A percentile compares a stretch with the other conserved stretches of the same genome.
Evolutionary conservation across 2,113 vertebrate genomes (phyloP).

Genomic region (Prietella phreatophila): DNA sequence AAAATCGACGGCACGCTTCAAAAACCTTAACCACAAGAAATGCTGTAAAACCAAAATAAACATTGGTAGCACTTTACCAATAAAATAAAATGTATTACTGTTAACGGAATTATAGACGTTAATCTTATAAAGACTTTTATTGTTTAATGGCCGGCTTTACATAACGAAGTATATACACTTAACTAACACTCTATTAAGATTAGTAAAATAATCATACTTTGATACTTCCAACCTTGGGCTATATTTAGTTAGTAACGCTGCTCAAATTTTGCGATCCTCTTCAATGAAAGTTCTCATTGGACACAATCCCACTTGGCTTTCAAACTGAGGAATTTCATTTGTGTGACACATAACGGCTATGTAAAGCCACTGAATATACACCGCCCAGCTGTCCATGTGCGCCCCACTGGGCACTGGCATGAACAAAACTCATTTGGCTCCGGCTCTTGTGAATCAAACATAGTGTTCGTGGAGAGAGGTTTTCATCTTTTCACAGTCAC

Average conservation of each 20-base stretch:
- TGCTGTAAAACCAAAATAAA: neutral
- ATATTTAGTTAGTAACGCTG: slow-evolving; percentile 6
- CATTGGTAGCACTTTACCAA: neutral
- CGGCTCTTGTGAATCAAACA: slow-evolving; percentile 52
- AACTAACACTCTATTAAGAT: neutral
- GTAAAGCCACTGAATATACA: slow-evolving; percentile 61
- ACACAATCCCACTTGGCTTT: slow-evolving; percentile 38
- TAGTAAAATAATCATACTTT: neutral
- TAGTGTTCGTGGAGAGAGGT: slow-evolving; percentile 58
- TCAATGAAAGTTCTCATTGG: slow-evolving; percentile 34
- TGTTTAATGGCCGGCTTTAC: neutral
- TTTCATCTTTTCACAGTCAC: slow-evolving; percentile 69
- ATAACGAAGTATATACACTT: neutral
- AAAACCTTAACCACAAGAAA: neutral
- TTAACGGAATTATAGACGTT: neutral
- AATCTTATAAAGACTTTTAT: neutral
- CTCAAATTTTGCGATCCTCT: slow-evolving; percentile 18
- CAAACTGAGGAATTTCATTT: slow-evolving; percentile 37
- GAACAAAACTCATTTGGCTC: slow-evolving; percentile 57
- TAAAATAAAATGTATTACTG: neutral
- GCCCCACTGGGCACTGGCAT: slow-evolving; percentile 60
- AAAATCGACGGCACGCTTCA: neutral
- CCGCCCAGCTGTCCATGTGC: slow-evolving; percentile 51
- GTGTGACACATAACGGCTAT: slow-evolving; percentile 60
- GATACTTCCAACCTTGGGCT: too few relatives aligned